phyloP scores from a whole-genome alignment of 2,113 vertebrate genomes.

The Progne subis region DNA sequence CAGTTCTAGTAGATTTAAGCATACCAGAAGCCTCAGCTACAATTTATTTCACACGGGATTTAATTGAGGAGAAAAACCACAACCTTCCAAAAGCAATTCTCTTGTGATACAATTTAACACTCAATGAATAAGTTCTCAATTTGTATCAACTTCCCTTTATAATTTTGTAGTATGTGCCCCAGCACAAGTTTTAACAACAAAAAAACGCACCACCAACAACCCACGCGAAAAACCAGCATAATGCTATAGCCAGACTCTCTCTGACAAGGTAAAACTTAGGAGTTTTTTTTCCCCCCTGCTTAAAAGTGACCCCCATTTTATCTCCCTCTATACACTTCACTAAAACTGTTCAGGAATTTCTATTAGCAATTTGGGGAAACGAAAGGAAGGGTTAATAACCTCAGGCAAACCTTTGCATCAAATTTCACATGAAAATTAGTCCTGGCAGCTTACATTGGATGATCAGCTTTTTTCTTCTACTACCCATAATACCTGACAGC shows the following conservation, averaged over 20 bases:
- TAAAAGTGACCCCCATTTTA: neutral
- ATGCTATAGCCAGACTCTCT: neutral
- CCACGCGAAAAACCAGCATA: neutral
- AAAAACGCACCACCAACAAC: neutral
- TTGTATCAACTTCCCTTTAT: neutral
- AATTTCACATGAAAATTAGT: neutral
- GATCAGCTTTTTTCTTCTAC: neutral
- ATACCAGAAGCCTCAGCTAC: neutral
- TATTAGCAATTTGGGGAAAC: neutral
- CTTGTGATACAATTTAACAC: neutral
- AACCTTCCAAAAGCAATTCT: neutral
- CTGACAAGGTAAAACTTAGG: neutral
- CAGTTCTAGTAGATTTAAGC: neutral
- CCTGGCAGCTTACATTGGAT: neutral
- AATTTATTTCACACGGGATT: neutral
- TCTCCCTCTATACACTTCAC: neutral
- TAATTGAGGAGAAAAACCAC: neutral
- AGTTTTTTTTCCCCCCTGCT: fast-evolving
- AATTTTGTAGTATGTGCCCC: neutral
- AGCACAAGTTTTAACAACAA: neutral
- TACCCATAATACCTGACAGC: neutral
- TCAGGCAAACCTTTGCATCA: neutral
- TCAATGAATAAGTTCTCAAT: neutral
- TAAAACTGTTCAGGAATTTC: neutral
- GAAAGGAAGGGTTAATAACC: neutral